Conservation (phyloP, 2,888 invertebrate genomes). For the Oligia fasciuncula region DNA sequence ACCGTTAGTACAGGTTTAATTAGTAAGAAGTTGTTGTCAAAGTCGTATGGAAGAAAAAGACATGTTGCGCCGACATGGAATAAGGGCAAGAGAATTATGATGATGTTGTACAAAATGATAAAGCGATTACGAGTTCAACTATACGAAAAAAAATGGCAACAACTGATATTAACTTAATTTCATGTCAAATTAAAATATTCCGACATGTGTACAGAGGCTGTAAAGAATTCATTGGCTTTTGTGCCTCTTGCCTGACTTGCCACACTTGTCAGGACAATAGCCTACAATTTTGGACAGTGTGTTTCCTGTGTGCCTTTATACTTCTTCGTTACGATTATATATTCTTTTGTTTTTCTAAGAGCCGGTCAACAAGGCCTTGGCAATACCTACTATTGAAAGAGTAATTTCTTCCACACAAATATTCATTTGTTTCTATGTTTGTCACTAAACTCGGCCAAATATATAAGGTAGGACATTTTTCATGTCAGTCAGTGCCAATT, state of each 20-base stretch:
- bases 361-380: conserved; percentile 82
- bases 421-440: conserved; percentile 75
- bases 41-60: neutral
- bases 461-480: conserved; percentile 79
- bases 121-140: neutral
- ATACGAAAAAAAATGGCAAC: neutral
- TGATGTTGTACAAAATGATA: neutral
- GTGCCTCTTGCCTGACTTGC: conserved; percentile 48
- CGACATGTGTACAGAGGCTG: conserved; percentile 42
- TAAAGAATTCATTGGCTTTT: conserved; percentile 60
- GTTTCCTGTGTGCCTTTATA: conserved; percentile 44
- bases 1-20: neutral
- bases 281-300: conserved; percentile 49
- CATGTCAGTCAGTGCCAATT: conserved; percentile 73
- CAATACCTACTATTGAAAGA: conserved; percentile 74
- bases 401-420: conserved; percentile 78
- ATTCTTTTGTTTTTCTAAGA: conserved; percentile 85
- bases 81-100: too few species aligned
- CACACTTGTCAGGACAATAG: conserved; percentile 64
- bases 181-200: conserved; percentile 52
- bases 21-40: neutral
- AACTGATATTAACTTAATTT: conserved; percentile 41
- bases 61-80: too few species aligned
- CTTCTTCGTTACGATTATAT: conserved; percentile 75
- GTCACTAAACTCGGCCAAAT: conserved; percentile 76